Evolutionary conservation across 1,140 invertebrate species (phyloP), one percentile per base, ranked within the genome.

Genomic region (Stratiolaelaps scimitus): DNA sequence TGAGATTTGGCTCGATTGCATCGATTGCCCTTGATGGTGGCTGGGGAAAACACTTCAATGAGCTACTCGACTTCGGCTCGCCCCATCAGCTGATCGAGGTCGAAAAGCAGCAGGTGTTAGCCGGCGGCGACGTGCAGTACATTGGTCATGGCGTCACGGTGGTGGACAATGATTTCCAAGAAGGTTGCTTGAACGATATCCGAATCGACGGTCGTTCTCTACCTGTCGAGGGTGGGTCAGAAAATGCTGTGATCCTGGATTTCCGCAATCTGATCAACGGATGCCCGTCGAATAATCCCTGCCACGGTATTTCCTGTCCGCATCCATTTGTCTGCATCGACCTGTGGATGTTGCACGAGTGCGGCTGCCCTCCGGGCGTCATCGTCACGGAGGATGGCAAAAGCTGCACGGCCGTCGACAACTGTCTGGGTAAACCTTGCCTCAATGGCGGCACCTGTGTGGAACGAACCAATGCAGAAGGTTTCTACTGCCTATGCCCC

Each of bases 1-100:
- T 75, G 20, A 82, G 93, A 67, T 92, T 89, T 70, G 92, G 93
- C 43, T 70, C 47, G 5, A 26, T 53, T 70, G 72, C 76, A 30
- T 70, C 72, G 46, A 65, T 78, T 23, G 72, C 69, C 28, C 69
- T 77, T 69, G 76, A 78, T 67, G 71, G 71, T 46, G 76, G 76
- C 1, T 76, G 77, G 68, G 76, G 75, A 7, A 68, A 71, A 5
- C 75, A 72, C 68, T 74, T 71, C 67, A 74, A 73, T 60, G 72
- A 73, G 67, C 72, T 72, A 1, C 4, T 40, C 34, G 34, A 40
- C 34, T 40, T 40, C 10, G 10, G 34, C 10, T 40, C 34, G 34
- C 34, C 10, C 10, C 10, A 40, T 40, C 5, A 40, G 34, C 10
- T 40, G 34, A 4, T 4, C 34, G 34, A 6, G 4, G 34, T 40